A percentile compares a stretch with the other conserved stretches of the same genome.
phyloP scores from a whole-genome alignment of 1,140 invertebrate species.

The Heliconius eleuchia region DNA sequence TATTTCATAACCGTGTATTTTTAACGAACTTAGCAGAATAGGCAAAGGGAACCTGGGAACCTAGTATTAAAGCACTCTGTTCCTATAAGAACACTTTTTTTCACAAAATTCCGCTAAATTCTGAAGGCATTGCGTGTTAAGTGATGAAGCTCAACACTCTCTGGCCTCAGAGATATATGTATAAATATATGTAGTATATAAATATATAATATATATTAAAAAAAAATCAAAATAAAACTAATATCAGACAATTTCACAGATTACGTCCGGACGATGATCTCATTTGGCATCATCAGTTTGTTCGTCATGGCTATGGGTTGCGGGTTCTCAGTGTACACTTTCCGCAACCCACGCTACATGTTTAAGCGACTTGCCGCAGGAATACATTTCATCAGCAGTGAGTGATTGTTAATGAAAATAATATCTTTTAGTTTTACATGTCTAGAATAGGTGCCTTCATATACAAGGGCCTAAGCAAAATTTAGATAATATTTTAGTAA shows the following conservation, averaged over 20 bases:
- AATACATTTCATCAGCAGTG: conserved; percentile 92
- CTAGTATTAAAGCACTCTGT: no score
- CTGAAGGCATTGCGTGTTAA: no score
- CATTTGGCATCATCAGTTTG: conserved; percentile 91
- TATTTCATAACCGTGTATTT: no score
- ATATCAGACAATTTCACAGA: conserved; percentile 81
- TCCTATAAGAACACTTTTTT: no score
- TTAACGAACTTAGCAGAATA: no score
- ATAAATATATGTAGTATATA: no score
- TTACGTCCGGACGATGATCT: conserved; percentile 91
- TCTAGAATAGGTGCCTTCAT: not conserved
- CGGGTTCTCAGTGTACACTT: conserved; percentile 92
- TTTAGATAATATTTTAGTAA: no score
- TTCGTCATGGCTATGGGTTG: conserved; percentile 91
- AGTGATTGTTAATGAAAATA: conserved; percentile 53
- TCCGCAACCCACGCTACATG: conserved; percentile 93
- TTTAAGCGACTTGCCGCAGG: conserved; percentile 93
- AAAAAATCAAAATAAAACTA: not conserved
- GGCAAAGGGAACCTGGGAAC: no score
- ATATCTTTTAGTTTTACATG: not conserved
- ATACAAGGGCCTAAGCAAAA: no score
- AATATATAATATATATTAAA: not conserved
- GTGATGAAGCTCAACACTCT: no score
- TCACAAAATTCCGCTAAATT: no score
- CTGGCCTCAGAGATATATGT: no score